Base-by-base conservation (phyloP, 2,797 vertebrate species). In the Gymnothorax reevesii region DNA sequence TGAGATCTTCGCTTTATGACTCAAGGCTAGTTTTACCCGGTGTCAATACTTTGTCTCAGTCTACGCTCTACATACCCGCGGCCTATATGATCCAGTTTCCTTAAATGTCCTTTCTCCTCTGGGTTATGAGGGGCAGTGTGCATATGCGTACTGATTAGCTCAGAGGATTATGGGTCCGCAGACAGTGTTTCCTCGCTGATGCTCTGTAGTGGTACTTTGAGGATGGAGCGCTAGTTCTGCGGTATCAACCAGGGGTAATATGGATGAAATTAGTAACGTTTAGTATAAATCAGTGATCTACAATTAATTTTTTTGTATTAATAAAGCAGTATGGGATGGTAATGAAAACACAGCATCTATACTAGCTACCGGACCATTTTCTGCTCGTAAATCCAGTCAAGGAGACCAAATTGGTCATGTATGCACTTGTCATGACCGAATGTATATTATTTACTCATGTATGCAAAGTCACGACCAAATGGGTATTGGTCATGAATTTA, bases 101-200 rank as follows among this genome's bases (percentile, higher is more conserved):
- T 80, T 49, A 22, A 22, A 55, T 55, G 54, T 55, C 49, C 8
- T 77, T 15, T 77, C 73, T 15, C 33, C 22, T 33, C 71, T 75
- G 71, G 71, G 42, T 77, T n/a, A 25, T 69, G 15, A 52, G 42
- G 15, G 73, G 73, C 27, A 52, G 15, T 17, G 73, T 8, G 52
- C 8, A 7, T 77, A 49, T 52, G 42, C 22, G 33, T 15, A 77
- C 13, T 77, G 13, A 1, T 49, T 2, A 77, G 12, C 17, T 15
- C 73, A 77, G 73, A 66, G 86, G 80, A 82, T 73, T 86, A 66
- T 73, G 69, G 82, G 69, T 57, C 25, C 9, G 8, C n/a, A 27
- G 54, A 60, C 25, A 33, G n/a, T 57, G 82, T 57, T 57, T 15
- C 13, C 15, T 62, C 20, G 12, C 83, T 64, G 82, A 59, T 13